A percentile compares a stretch with the other conserved stretches of the same genome.
These are phyloP conservation scores for Cephonodes hylas DNA, from an alignment of 2,888 invertebrate species.

Conservation along the genomic window DNA sequence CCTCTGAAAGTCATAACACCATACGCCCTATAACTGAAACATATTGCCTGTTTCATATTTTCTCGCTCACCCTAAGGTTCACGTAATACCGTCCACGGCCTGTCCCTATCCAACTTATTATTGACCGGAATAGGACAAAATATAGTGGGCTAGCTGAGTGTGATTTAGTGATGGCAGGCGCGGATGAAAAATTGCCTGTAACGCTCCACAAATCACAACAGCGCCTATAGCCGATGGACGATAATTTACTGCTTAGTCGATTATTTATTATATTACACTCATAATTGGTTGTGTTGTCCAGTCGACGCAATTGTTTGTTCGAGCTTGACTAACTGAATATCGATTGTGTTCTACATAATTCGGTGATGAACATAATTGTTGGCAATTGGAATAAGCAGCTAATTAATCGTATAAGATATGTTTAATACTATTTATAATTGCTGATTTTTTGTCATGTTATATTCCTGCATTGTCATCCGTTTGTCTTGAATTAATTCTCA, in stretches of 20 bases:
- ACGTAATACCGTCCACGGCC: neutral
- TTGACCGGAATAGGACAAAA: slow-evolving; percentile 3
- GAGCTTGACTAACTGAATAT: neutral
- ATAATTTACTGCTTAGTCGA: slow-evolving; percentile 43
- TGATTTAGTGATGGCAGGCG: slow-evolving; percentile 46
- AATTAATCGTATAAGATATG: too few species aligned
- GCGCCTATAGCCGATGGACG: slow-evolving; percentile 42
- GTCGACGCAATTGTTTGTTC: neutral
- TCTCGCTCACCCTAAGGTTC: neutral
- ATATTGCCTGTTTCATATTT: neutral
- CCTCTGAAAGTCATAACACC: too few species aligned
- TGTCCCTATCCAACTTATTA: neutral
- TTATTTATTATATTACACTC: slow-evolving; percentile 18
- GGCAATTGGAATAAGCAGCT: too few species aligned
- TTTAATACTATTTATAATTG: too few species aligned
- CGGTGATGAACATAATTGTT: too few species aligned
- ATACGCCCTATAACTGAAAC: neutral
- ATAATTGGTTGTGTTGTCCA: slow-evolving; percentile 8
- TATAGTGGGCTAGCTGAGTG: neutral
- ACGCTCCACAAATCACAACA: slow-evolving; percentile 47
- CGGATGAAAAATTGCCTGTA: slow-evolving; percentile 53
- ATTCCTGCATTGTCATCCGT: too few species aligned
- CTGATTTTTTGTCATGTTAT: too few species aligned
- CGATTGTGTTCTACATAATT: neutral
- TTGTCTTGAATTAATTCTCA: too few species aligned